Percentiles rank a stretch among this genome's conserved stretches.
Conservation (phyloP, 1,140 invertebrate genomes). For the Drosophila arawakana region DNA sequence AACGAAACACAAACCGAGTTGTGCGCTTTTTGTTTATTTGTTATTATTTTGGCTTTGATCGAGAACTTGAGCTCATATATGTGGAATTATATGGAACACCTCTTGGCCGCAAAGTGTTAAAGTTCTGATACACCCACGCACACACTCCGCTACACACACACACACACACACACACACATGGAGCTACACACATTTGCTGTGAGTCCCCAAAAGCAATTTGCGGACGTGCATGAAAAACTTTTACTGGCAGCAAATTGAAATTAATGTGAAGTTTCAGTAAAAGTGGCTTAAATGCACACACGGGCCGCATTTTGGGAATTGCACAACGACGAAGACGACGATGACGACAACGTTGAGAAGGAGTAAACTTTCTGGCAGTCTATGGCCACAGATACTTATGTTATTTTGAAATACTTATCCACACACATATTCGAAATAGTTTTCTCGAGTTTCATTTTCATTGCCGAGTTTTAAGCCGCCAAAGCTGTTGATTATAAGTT, state of each 20-base stretch:
- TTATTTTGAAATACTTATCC: constrained; percentile 73
- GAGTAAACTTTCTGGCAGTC: constrained; percentile 14
- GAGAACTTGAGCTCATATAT: constrained; percentile 28
- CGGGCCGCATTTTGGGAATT: constrained; percentile 84
- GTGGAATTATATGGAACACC: constrained; percentile 50
- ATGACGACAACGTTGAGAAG: constrained; percentile 1
- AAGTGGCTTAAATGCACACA: constrained; percentile 84
- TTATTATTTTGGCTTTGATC: constrained; percentile 11
- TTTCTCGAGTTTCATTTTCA: constrained; percentile 61
- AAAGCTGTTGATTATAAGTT: constrained; percentile 82
- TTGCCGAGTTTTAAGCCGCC: constrained; percentile 65
- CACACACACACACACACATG: constrained; percentile 7
- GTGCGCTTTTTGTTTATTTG: constrained; percentile 48
- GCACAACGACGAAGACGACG: constrained; percentile 36
- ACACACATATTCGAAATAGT: constrained; percentile 61
- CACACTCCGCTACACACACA: constrained; percentile 19
- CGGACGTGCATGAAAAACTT: constrained; percentile 82
- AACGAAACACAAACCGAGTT: neutral
- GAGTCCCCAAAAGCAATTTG: constrained; percentile 73
- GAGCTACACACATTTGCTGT: neutral
- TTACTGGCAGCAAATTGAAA: constrained; percentile 83
- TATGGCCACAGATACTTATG: constrained; percentile 68
- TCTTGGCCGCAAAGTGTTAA: constrained; percentile 75
- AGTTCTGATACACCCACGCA: constrained; percentile 53
- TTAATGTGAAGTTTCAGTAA: constrained; percentile 83